phyloP scores from a whole-genome alignment of 2,888 invertebrate species.

The Schizaphis graminum region DNA sequence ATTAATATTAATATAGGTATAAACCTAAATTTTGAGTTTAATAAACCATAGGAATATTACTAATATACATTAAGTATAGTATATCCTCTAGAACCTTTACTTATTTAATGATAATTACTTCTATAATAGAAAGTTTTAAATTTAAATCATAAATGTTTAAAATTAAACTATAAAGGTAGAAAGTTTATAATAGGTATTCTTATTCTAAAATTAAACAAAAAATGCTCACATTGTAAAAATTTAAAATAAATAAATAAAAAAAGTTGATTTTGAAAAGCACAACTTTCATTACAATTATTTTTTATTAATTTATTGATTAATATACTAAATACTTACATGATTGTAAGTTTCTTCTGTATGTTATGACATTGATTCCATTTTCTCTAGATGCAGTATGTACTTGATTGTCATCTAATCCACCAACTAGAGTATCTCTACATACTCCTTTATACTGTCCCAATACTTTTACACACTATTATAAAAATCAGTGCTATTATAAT shows the following conservation, averaged over 20 bases:
- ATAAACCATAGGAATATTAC: not conserved
- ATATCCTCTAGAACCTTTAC: not conserved
- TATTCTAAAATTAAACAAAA: not conserved
- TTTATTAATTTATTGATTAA: not conserved
- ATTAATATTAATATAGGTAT: not conserved
- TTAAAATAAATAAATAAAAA: not conserved
- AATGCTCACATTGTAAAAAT: not conserved
- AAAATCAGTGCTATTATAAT: slow-evolving; percentile 38
- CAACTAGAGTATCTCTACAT: slow-evolving; percentile 86
- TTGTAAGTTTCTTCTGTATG: slow-evolving; percentile 82
- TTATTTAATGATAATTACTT: not conserved
- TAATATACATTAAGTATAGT: not conserved
- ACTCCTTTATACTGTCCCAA: slow-evolving; percentile 89
- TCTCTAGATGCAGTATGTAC: slow-evolving; percentile 80
- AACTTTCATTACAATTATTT: not conserved
- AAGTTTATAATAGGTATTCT: not conserved
- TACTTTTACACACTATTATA: slow-evolving; percentile 83
- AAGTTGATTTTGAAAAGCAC: not conserved
- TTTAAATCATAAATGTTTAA: not conserved
- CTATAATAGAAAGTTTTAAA: not conserved
- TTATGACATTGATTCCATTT: slow-evolving; percentile 83
- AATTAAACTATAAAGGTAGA: not conserved
- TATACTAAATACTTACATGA: slow-evolving; percentile 75
- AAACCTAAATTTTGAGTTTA: not conserved
- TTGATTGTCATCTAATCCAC: slow-evolving; percentile 86